Evolutionary conservation across 2,888 invertebrate genomes (phyloP), one percentile per base, ranked within the genome.

Genomic region (Melinaea marsaeus): DNA sequence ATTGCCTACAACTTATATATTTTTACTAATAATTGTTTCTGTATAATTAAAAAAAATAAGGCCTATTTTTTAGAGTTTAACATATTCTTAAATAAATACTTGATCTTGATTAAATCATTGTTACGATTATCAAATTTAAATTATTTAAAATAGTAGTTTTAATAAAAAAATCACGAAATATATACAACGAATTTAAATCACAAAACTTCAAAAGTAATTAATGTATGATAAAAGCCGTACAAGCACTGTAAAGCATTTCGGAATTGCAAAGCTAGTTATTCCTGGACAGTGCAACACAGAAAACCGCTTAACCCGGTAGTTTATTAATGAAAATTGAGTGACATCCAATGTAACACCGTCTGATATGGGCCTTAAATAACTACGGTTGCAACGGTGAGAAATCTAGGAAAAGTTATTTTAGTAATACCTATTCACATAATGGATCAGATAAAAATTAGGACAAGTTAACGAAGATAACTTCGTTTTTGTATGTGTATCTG

Each of bases 281-380:
- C 85, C 78, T 68, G 80, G 77, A 77, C 70, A 68, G 68, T 73
- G 75, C 76, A 86, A 90, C 90, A 90, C 84, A 80, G 89, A 83
- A 90, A 90, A 85, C 79, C 89, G 88, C 87, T 90, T 88, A 90
- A 86, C 85, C 85, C 67, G 79, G 79, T 83, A 81, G 82, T 79
- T 79, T 84, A 85, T 84, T 90, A 90, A 90, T 90, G 90, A 89
- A 88, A 90, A 90, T 90, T 90, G 89, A 90, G 84, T 78, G 90
- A 85, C 87, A 84, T 83, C 76, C 79, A 78, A 74, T 86, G 86
- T 84, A 80, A 79, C 81, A 70, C 72, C 63, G 76, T 76, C 79
- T 79, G 79, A 80, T 88, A 85, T 89, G 86, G 86, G 78, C 69
- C 64, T 67, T 60, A 66, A 68, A 75, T 74, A 80, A 78, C 78